Base-by-base conservation (phyloP, 1,140 invertebrate genomes). In the Ylistrum balloti region DNA sequence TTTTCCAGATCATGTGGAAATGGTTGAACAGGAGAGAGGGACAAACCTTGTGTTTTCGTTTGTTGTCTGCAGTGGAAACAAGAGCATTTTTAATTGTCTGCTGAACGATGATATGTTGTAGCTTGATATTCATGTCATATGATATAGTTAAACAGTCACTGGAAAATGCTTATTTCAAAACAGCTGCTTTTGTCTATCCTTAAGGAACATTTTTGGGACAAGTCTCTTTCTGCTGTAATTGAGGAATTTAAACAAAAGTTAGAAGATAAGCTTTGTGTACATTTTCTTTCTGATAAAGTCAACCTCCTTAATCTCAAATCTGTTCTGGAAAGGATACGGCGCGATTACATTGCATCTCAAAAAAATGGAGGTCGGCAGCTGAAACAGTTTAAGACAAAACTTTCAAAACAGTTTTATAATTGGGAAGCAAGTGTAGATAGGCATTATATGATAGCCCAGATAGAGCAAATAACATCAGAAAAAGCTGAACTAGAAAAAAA, bases 171-270 rank as follows among this genome's bases (percentile, higher is more conserved):
- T 48, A 48, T 48, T 48, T 48, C 45, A 48, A 48, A 48, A 22
- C 45, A 9, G 45, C 22, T 48, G 45, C 45, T 48, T 22, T 48
- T 48, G 45, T 48, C 45, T 48, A 48, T 48, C 22, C 15, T 48
- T 1, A 48, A 48, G 45, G 45, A 48, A 48, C 45, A 48, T 48
- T 48, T 48, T 48, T 48, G 45, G 45, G 45, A 48, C 2, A 48
- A 48, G 45, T 48, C 45, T 48, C 45, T 48, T 48, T 48, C 45
- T 48, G 20, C 45, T 48, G 45, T 48, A 48, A 48, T 48, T 48
- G 45, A 48, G 11, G 45, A 48, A 48, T 48, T 48, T 17, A 48
- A 48, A 48, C 13, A 48, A 48, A 48, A 48, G 45, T 48, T 48
- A 48, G 45, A 48, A 48, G 45, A 48, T 48, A 48, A 48, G 45